Base-by-base conservation (phyloP, 1,140 invertebrate genomes). In the Drosophila sucinea region DNA sequence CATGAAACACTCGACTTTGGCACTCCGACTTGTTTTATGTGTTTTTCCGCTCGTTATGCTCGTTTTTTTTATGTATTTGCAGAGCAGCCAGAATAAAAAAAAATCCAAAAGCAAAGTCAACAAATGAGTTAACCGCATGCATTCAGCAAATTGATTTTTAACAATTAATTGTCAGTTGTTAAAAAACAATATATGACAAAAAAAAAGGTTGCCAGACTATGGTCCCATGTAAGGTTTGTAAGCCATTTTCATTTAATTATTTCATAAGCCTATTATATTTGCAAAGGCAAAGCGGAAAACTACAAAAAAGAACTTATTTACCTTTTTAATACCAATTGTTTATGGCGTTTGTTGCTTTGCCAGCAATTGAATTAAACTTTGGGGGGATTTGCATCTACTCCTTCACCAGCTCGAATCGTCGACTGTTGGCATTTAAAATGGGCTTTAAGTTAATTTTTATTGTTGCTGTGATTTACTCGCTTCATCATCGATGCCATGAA, bases 201-300 rank as follows among this genome's bases (percentile, higher is more conserved):
- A 44, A 44, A 32, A 33, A 51, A 57, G 51, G 30, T 27, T 17
- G 25, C 33, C 33, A 60, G 41, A 32, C 56, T 25, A 6, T 8
- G 54, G 54, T 60, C 17, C 32, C 23, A 4, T 35, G 38, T 29
- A 11, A 29, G 33, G 8, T 10, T 35, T 61, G 56, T 72, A 79
- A 73, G 74, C 76, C 62, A 56, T 70, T 67, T 70, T 70, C 57
- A 65, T 80, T 87, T 82, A 84, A 81, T 75, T 89, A 84, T 80
- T 89, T 78, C 67, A 78, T 81, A 87, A 87, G 70, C 80, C 70
- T 80, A 89, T 89, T 87, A 84, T 87, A 51, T 51, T 51, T 54
- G 51, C 67, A 82, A 55, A 77, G 71, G 33, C 65, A 67, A 47
- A 35, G 38, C 27, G 41, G 7, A 8, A 35, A 51, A 54, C 30